Conservation (phyloP, 2,113 vertebrate species). For the Coptodon rendalli region DNA sequence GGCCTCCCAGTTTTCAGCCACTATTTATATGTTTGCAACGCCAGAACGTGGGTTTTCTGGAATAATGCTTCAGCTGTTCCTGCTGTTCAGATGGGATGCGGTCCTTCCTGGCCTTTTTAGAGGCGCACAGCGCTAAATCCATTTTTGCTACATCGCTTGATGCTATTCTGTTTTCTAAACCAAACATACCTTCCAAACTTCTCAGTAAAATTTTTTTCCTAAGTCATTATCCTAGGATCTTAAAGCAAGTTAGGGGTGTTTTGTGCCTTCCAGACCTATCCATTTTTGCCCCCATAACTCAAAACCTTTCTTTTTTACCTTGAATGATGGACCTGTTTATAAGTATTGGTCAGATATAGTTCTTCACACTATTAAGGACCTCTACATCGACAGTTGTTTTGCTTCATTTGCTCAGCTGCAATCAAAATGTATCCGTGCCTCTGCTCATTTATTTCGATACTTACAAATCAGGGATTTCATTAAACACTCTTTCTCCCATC, state of each 20-base stretch:
- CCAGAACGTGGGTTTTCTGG: not conserved
- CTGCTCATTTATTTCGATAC: not conserved
- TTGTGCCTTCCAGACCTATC: too few relatives aligned
- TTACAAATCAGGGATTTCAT: not conserved
- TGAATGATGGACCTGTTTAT: too few relatives aligned
- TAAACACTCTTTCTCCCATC: not conserved
- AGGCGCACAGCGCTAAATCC: too few relatives aligned
- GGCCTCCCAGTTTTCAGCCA: not conserved
- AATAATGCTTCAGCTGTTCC: not conserved
- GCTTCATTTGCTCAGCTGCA: not conserved
- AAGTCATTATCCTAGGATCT: too few relatives aligned
- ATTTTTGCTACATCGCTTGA: too few relatives aligned
- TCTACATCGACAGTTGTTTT: not conserved
- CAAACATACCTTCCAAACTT: too few relatives aligned
- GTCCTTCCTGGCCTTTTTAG: too few relatives aligned
- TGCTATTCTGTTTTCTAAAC: too few relatives aligned
- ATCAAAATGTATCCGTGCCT: not conserved
- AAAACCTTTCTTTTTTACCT: too few relatives aligned
- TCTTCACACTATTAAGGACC: not conserved
- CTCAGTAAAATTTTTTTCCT: too few relatives aligned
- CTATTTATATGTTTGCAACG: not conserved
- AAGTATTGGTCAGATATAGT: not conserved
- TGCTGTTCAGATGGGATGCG: not conserved
- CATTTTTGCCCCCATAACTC: too few relatives aligned
- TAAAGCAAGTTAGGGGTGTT: too few relatives aligned